Evolutionary conservation across 2,797 vertebrate genomes (phyloP).

Genomic region (Podargus strigoides): DNA sequence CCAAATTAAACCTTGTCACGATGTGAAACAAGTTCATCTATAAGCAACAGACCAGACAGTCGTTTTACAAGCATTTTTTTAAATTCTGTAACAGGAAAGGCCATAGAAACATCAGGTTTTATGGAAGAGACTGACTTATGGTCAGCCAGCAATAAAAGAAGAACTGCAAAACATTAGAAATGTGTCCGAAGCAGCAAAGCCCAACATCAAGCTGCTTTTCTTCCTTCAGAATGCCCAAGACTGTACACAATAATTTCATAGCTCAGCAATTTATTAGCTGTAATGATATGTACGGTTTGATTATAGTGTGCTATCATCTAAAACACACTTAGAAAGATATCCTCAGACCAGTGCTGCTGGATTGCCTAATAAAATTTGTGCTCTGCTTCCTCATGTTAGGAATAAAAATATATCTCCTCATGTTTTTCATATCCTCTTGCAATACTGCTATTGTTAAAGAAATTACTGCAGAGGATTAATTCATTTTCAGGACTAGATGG

Average conservation of each 20-base stretch:
- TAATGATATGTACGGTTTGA: neutral
- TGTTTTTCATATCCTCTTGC: neutral
- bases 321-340: neutral
- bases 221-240: neutral
- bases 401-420: neutral
- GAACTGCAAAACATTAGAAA: neutral
- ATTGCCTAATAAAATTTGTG: neutral
- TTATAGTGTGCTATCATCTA: neutral
- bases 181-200: neutral
- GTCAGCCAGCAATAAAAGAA: neutral
- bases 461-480: neutral
- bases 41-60: accelerated
- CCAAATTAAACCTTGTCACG: neutral
- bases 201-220: neutral
- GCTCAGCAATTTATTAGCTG: neutral
- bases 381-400: neutral
- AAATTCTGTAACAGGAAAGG: neutral
- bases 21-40: neutral
- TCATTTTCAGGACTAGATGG: neutral
- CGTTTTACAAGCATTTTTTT: neutral
- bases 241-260: neutral
- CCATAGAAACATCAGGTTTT: neutral
- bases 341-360: neutral
- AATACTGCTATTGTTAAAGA: neutral
- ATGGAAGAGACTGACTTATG: neutral